Evolutionary conservation across 2,888 invertebrate genomes (phyloP).

Genomic region (Danaus chrysippus): DNA sequence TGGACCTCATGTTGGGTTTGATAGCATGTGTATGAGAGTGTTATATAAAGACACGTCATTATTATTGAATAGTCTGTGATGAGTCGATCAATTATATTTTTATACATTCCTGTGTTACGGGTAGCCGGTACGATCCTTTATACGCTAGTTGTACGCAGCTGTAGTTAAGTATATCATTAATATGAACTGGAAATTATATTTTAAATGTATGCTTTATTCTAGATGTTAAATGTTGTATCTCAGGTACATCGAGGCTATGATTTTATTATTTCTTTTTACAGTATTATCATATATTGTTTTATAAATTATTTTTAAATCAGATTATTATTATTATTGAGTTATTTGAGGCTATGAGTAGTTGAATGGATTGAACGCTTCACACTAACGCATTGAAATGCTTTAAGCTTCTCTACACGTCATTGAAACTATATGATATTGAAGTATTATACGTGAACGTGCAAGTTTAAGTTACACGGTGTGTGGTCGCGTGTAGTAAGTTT

Average conservation of each 20-base stretch:
- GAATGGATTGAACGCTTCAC: not conserved
- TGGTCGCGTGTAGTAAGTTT: not conserved
- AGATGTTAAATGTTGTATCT: conserved; percentile 3
- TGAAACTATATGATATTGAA: not conserved
- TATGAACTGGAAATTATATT: too few species aligned
- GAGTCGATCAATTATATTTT: conserved; percentile 67
- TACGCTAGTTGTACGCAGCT: conserved; percentile 9
- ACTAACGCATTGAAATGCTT: conserved; percentile 11
- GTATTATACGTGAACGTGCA: not conserved
- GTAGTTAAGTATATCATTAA: too few species aligned
- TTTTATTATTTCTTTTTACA: conserved; percentile 22
- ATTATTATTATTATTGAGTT: conserved; percentile 9
- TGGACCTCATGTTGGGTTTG: too few species aligned
- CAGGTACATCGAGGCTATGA: conserved; percentile 24
- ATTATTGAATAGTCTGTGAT: conserved; percentile 52
- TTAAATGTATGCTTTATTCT: not conserved
- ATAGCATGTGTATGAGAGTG: too few species aligned
- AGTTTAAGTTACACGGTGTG: not conserved
- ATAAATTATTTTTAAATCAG: conserved; percentile 1
- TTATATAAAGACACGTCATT: conserved; percentile 13
- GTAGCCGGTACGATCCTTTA: conserved; percentile 41
- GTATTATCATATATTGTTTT: conserved; percentile 26
- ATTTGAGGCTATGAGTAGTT: conserved; percentile 28
- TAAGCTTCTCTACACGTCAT: conserved; percentile 7
- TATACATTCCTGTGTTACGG: conserved; percentile 76